Percentiles rank a stretch among this genome's conserved stretches.
phyloP scores from a whole-genome alignment of 2,113 vertebrate genomes.

The Pituophis catenifer region DNA sequence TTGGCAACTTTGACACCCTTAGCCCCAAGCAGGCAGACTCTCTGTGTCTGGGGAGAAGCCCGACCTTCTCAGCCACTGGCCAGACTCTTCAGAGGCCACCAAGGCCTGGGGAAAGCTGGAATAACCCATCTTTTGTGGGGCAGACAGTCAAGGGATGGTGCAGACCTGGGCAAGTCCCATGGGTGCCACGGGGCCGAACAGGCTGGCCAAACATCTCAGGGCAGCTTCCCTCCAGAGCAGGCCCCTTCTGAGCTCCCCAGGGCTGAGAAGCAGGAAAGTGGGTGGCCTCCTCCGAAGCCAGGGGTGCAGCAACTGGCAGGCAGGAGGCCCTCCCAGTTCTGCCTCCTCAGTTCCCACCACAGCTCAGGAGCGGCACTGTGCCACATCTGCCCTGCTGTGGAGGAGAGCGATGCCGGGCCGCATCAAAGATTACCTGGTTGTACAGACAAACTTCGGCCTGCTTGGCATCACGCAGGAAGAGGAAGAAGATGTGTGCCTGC shows the following conservation, averaged over 20 bases:
- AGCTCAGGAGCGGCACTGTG: neutral
- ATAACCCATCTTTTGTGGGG: neutral
- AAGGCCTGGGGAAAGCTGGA: neutral
- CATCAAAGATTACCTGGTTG: slow-evolving; percentile 78
- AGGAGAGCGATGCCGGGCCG: neutral
- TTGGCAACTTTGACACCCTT: neutral
- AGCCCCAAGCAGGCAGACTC: neutral
- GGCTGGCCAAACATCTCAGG: neutral
- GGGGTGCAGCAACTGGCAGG: neutral
- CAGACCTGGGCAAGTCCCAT: neutral
- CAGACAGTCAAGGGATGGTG: neutral
- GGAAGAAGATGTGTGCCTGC: slow-evolving; percentile 88
- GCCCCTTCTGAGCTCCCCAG: neutral
- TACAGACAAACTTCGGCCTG: slow-evolving; percentile 81
- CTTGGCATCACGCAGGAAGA: slow-evolving; percentile 86
- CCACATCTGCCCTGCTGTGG: neutral
- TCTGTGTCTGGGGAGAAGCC: neutral
- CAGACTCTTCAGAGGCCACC: neutral
- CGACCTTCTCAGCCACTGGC: neutral
- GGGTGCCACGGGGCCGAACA: neutral
- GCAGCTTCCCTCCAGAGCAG: neutral
- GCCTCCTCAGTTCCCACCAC: neutral
- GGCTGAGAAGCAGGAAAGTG: neutral
- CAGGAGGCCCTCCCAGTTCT: neutral
- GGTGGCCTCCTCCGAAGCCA: neutral